A percentile compares a stretch with the other conserved stretches of the same genome.
phyloP scores from a whole-genome alignment of 2,797 vertebrate species.

The Trachops cirrhosus region DNA sequence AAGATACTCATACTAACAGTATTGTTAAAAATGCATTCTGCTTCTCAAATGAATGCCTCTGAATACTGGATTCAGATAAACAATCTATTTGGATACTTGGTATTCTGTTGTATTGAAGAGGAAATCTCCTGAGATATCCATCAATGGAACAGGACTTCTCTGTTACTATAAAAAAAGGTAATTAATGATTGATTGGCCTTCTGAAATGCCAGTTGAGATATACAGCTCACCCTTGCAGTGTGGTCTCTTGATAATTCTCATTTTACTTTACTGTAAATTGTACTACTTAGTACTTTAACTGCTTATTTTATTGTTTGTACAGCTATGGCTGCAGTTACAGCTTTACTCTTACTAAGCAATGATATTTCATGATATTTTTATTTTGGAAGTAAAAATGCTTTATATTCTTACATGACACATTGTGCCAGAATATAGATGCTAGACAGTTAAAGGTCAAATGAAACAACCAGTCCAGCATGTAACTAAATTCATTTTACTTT shows the following conservation, averaged over 20 bases:
- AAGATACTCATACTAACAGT: not conserved
- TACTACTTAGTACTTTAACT: conserved; percentile 27
- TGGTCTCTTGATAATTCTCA: not conserved
- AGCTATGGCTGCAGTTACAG: not conserved
- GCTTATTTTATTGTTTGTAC: not conserved
- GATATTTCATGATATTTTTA: not conserved
- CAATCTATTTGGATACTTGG: conserved; percentile 43
- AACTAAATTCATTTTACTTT: not conserved
- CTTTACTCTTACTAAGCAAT: not conserved
- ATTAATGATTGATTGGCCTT: conserved; percentile 62
- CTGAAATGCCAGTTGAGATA: not conserved
- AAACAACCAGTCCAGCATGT: not conserved
- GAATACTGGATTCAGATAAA: conserved; percentile 47
- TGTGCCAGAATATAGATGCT: not conserved
- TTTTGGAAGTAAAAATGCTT: conserved; percentile 1
- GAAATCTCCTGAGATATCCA: conserved; percentile 45
- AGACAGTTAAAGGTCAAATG: not conserved
- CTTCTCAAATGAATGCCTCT: not conserved
- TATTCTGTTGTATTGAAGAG: conserved; percentile 42
- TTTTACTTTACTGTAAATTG: not conserved
- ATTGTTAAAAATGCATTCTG: conserved; percentile 35
- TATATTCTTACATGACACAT: not conserved
- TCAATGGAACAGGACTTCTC: conserved; percentile 22
- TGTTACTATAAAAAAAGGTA: conserved; percentile 49
- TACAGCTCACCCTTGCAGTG: not conserved